Evolutionary conservation across 2,888 invertebrate genomes (phyloP).

Genomic region (Drosophila mettleri): DNA sequence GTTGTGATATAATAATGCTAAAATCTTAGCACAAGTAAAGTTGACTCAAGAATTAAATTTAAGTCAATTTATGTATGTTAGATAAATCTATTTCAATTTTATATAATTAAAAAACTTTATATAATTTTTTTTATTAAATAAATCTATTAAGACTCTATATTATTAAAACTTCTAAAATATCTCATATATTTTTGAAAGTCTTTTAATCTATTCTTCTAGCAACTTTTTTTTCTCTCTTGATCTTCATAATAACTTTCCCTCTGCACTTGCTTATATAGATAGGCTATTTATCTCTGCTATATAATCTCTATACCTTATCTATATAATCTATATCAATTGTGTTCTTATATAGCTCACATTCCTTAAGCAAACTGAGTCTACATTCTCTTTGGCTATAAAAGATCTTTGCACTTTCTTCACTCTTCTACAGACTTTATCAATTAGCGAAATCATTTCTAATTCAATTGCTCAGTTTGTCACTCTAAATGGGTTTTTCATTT

Average conservation of each 20-base stretch:
- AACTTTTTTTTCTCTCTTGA: neutral
- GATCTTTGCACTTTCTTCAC: neutral
- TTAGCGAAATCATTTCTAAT: neutral
- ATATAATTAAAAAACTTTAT: no score
- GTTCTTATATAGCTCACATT: neutral
- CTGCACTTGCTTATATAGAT: neutral
- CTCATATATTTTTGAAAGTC: no score
- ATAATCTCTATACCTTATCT: neutral
- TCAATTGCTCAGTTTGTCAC: slow-evolving; percentile 1
- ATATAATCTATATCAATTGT: neutral
- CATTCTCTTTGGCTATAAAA: neutral
- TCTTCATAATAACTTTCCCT: neutral
- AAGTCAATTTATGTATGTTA: no score
- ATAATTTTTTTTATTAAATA: no score
- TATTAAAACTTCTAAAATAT: no score
- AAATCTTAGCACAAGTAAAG: no score
- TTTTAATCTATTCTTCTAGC: no score
- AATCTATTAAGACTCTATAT: no score
- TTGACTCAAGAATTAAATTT: no score
- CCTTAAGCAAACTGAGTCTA: neutral
- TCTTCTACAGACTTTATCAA: neutral
- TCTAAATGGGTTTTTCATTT: neutral
- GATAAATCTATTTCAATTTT: no score
- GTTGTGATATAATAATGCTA: no score
- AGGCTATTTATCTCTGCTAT: neutral